A percentile compares a stretch with the other conserved stretches of the same genome.
phyloP scores from a whole-genome alignment of 2,113 vertebrate genomes.

The Triplophysa dalaica region DNA sequence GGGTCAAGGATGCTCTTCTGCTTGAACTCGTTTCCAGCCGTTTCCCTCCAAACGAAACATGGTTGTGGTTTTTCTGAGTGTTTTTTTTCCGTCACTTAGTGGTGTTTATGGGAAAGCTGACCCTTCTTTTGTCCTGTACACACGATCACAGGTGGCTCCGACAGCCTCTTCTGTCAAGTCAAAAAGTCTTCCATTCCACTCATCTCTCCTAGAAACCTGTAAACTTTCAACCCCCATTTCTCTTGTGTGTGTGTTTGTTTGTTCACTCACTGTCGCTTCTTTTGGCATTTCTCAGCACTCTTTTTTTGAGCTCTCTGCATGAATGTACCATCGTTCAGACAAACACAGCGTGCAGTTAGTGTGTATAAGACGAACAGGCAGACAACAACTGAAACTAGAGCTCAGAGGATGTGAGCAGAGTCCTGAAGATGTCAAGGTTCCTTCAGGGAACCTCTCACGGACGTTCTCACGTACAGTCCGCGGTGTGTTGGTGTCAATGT shows the following conservation, averaged over 20 bases:
- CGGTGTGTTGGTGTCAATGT: constrained; percentile 15
- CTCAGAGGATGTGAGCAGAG: constrained; percentile 12
- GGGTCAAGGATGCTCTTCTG: constrained; percentile 14
- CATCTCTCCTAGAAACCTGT: constrained; percentile 47
- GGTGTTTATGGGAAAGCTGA: constrained; percentile 34
- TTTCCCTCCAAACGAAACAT: constrained; percentile 13
- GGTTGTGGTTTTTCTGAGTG: constrained; percentile 37
- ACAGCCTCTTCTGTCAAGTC: constrained; percentile 48
- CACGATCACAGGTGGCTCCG: constrained; percentile 52
- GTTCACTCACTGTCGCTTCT: not conserved
- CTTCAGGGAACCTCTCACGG: not conserved
- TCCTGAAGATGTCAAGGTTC: not conserved
- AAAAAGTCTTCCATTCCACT: constrained; percentile 19
- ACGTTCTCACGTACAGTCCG: constrained; percentile 6
- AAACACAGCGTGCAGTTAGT: constrained; percentile 3
- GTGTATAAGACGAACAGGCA: constrained; percentile 9
- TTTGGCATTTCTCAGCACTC: not conserved
- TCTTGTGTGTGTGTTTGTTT: not conserved
- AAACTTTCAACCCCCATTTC: constrained; percentile 36
- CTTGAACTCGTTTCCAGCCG: not conserved
- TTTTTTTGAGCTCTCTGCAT: not conserved
- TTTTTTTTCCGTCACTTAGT: constrained; percentile 25
- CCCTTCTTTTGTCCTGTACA: constrained; percentile 43
- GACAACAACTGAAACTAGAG: constrained; percentile 24
- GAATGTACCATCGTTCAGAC: constrained; percentile 9